A percentile compares a stretch with the other conserved stretches of the same genome.
phyloP scores from a whole-genome alignment of 1,140 invertebrate species.

The Lysiphlebus fabarum region DNA sequence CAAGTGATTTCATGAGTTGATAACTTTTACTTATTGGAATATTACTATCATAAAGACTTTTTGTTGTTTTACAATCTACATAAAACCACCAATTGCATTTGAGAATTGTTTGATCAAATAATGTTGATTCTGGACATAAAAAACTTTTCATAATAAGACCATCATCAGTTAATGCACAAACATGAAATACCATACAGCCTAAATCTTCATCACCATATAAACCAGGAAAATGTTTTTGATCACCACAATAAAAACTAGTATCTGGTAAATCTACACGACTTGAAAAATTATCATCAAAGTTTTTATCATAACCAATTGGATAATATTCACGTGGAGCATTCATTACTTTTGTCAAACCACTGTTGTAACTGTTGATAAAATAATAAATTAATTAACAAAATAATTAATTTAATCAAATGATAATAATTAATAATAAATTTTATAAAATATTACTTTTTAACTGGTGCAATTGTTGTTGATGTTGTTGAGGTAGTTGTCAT shows the following conservation, averaged over 20 bases:
- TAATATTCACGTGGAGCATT: conserved; percentile 86
- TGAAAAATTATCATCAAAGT: conserved; percentile 82
- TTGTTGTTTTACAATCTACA: conserved; percentile 79
- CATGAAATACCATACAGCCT: conserved; percentile 92
- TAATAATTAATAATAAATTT: not conserved
- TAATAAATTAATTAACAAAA: conserved; percentile 3
- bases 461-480: conserved; percentile 30
- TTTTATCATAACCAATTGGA: conserved; percentile 80
- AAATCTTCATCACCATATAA: conserved; percentile 85
- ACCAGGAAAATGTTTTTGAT: conserved; percentile 86
- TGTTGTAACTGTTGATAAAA: conserved; percentile 36
- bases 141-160: conserved; percentile 86
- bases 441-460: conserved; percentile 38
- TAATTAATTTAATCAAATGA: not conserved
- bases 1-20: conserved; percentile 83
- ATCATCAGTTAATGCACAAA: conserved; percentile 84
- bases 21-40: conserved; percentile 88
- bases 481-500: conserved; percentile 50
- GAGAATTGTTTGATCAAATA: conserved; percentile 84
- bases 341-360: conserved; percentile 70
- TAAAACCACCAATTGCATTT: conserved; percentile 93
- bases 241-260: conserved; percentile 83
- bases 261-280: conserved; percentile 79
- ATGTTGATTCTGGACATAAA: conserved; percentile 81
- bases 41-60: conserved; percentile 78